These are phyloP conservation scores for Samia ricini DNA, from an alignment of 1,140 invertebrate species.

Conservation along the genomic window DNA sequence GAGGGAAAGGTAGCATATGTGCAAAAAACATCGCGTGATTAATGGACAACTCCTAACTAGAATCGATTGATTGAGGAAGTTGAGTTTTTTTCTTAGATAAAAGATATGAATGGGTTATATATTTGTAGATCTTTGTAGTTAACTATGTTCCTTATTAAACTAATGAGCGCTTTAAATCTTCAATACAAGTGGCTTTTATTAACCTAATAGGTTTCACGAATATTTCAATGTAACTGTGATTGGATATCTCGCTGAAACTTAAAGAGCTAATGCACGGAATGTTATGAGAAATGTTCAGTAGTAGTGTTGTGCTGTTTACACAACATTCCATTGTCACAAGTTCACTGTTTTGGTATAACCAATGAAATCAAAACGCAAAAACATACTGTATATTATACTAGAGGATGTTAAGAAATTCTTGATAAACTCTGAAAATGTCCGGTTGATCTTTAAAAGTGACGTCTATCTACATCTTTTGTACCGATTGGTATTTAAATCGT, in stretches of 20 bases:
- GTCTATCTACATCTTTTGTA: neutral
- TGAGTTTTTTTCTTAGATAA: too few relatives aligned
- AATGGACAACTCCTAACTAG: too few relatives aligned
- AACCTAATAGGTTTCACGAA: too few relatives aligned
- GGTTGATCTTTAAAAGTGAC: constrained; percentile 30
- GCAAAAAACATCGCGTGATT: too few relatives aligned
- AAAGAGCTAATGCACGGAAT: constrained; percentile 7
- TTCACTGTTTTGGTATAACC: constrained; percentile 47
- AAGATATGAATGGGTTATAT: too few relatives aligned
- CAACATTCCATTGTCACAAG: constrained; percentile 37
- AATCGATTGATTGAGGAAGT: too few relatives aligned
- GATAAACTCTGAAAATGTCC: constrained; percentile 52
- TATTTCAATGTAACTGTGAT: neutral
- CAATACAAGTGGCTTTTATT: too few relatives aligned
- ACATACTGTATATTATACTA: constrained; percentile 37
- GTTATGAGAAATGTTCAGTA: constrained; percentile 36
- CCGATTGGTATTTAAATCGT: neutral
- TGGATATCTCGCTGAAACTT: neutral
- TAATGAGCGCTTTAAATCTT: too few relatives aligned
- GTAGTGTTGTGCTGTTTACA: constrained; percentile 43
- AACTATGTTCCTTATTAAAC: too few relatives aligned
- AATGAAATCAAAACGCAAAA: constrained; percentile 38
- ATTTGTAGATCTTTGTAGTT: too few relatives aligned
- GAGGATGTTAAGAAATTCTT: constrained; percentile 39
- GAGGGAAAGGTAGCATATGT: too few relatives aligned